Percentiles rank a stretch among this genome's conserved stretches.
Evolutionary conservation across 2,888 invertebrate genomes (phyloP).

Genomic region (Oligia fasciuncula): DNA sequence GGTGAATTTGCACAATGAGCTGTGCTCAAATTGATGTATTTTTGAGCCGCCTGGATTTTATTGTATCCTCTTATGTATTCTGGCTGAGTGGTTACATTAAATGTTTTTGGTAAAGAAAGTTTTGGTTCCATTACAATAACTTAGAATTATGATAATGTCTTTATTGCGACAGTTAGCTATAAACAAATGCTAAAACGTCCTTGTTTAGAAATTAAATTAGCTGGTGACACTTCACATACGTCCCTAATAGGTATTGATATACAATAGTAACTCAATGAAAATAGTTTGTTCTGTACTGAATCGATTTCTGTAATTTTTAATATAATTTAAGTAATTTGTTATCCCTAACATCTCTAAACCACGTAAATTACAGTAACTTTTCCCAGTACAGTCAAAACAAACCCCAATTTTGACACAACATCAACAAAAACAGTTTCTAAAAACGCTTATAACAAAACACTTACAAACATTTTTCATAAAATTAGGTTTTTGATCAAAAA

Average conservation of each 20-base stretch:
- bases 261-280: background rate
- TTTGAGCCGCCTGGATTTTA: slow-evolving; percentile 62
- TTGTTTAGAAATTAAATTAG: background rate
- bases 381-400: background rate
- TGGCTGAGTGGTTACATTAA: slow-evolving; percentile 17
- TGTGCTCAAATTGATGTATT: slow-evolving; percentile 56
- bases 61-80: slow-evolving; percentile 56
- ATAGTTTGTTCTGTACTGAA: no score
- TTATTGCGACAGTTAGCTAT: slow-evolving; percentile 1
- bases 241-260: background rate
- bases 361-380: background rate
- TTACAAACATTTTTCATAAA: background rate
- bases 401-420: background rate
- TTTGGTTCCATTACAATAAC: slow-evolving; percentile 22
- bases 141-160: slow-evolving; percentile 14
- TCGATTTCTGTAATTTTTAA: background rate
- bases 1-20: slow-evolving; percentile 63
- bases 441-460: background rate
- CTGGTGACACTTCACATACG: background rate
- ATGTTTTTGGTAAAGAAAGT: slow-evolving; percentile 37
- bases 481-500: no score
- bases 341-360: background rate
- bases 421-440: background rate
- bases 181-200: background rate
- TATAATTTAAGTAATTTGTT: no score